Base-by-base conservation (phyloP, 2,888 invertebrate species). In the Drosophila rubida region DNA sequence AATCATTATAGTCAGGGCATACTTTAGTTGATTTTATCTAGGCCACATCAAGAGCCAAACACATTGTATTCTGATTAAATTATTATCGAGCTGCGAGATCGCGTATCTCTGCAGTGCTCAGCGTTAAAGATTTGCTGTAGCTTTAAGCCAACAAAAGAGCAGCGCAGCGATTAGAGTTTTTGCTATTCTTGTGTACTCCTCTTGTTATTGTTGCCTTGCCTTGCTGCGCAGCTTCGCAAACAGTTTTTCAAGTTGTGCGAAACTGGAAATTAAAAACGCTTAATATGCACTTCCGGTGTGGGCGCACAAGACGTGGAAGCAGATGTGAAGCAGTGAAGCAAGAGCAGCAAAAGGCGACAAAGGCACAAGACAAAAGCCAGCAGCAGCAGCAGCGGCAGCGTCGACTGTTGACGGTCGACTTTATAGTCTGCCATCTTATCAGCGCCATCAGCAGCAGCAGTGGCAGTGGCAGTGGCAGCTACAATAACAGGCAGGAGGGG, bases 241-340 rank as follows among this genome's bases (percentile, higher is more conserved):
- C 75, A 80, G 54, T 70, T 66, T 65, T 68, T 60, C 46, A 71
- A 79, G 69, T 80, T 74, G 70, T 64, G 75, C 66, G 50, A 80
- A 86, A 55, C 73, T 84, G 71, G 66, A 87, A 85, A 87, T 87
- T 85, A 84, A 84, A 85, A 85, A 82, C 75, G 69, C 62, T 82
- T 77, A 75, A 79, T 75, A 69, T 78, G 74, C 73, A 79, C 83
- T 84, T 84, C 87, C 87, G 85, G 78, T 69, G 78, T 48, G 69
- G 62, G 69, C 22, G 55, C 37, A 41, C 19, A 23, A 48, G n/a
- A 27, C 51, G 19, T 16, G 23, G n/a, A 25, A 16, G 4, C 13
- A 4, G 16, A 16, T 30, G 30, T 13, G 27, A 8, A 30, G 30
- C 11, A 42, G 30, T 13, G 27, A 8, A 30, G 30, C 11, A 48